phyloP scores from a whole-genome alignment of 2,888 invertebrate genomes.

The Trachelus tabidus region DNA sequence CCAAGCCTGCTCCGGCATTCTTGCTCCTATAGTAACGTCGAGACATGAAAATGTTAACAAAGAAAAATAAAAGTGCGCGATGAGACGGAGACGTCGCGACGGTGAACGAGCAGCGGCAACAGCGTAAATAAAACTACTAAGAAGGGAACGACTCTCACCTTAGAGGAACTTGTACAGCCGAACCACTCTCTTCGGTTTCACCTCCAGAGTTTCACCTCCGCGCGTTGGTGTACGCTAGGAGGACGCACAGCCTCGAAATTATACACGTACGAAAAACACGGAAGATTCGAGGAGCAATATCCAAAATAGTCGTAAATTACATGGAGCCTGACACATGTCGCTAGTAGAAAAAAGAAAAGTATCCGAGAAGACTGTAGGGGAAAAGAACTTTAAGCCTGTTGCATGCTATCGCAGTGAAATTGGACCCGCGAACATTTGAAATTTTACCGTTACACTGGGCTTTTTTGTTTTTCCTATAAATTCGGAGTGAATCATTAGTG shows the following conservation, averaged over 20 bases:
- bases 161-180: conserved; percentile 25
- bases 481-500: not conserved
- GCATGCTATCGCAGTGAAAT: not conserved
- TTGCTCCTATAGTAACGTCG: not conserved
- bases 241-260: not conserved
- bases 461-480: not conserved
- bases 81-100: conserved; percentile 11
- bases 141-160: conserved; percentile 40
- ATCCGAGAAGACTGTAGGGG: not conserved
- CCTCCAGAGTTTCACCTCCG: conserved; percentile 21
- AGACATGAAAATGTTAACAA: conserved; percentile 1
- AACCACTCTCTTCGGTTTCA: conserved; percentile 45
- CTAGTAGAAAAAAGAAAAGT: not conserved
- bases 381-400: not conserved
- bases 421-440: not conserved
- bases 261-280: not conserved
- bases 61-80: conserved; percentile 12
- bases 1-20: not conserved
- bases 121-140: conserved; percentile 32
- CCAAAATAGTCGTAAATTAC: not conserved
- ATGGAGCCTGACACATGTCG: not conserved
- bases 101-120: not conserved
- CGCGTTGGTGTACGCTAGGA: not conserved
- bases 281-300: not conserved
- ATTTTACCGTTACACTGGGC: not conserved